These are phyloP conservation scores for Leptothorax acervorum DNA, from an alignment of 2,888 invertebrate species.

Conservation along the genomic window DNA sequence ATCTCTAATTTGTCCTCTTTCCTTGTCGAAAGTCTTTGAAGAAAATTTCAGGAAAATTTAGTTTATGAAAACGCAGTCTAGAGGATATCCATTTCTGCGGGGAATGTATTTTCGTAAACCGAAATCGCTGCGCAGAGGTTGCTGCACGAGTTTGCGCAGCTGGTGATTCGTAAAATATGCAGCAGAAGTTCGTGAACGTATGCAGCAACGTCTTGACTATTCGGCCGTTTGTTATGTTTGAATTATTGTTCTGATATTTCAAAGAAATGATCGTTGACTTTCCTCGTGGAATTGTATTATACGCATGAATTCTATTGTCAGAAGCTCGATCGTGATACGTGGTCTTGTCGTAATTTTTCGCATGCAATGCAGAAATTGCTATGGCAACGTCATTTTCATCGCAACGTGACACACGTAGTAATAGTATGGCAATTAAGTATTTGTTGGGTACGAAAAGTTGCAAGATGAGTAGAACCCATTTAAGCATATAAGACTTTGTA, in stretches of 20 bases:
- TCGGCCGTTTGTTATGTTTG: slow-evolving; percentile 50
- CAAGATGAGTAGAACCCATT: not conserved
- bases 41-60: slow-evolving; percentile 33
- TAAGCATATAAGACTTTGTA: not conserved
- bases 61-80: slow-evolving; percentile 18
- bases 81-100: slow-evolving; percentile 9
- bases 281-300: slow-evolving; percentile 28
- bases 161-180: slow-evolving; percentile 52
- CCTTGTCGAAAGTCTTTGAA: not conserved
- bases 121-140: slow-evolving; percentile 32
- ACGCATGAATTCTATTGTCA: slow-evolving; percentile 17
- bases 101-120: slow-evolving; percentile 49
- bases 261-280: slow-evolving; percentile 44
- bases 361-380: not conserved
- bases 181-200: slow-evolving; percentile 35
- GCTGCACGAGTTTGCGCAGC: slow-evolving; percentile 39
- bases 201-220: slow-evolving; percentile 44
- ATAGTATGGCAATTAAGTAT: not conserved
- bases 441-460: not conserved
- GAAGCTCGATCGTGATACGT: not conserved
- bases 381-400: not conserved
- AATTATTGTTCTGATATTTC: slow-evolving; percentile 51
- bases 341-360: slow-evolving; percentile 9
- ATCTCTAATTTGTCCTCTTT: not conserved
- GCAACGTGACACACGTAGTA: not conserved